Evolutionary conservation across 2,888 invertebrate species (phyloP).

Genomic region (Abrostola tripartita): DNA sequence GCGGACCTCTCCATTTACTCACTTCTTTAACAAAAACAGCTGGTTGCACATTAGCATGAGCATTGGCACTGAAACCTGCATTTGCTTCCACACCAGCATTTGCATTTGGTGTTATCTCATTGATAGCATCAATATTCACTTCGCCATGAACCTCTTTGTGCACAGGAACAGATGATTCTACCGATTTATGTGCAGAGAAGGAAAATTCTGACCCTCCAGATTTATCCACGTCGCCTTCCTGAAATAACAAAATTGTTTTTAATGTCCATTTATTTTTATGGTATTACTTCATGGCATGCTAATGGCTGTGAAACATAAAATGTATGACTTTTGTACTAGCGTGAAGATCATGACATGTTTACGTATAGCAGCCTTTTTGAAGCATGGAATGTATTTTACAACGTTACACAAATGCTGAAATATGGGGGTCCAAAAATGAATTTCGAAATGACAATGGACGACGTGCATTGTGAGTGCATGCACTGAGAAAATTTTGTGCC

Average conservation of each 20-base stretch:
- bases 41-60: constrained; percentile 58
- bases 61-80: constrained; percentile 57
- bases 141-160: constrained; percentile 67
- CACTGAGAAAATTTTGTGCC: constrained; percentile 54
- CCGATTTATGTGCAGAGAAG: constrained; percentile 69
- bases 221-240: constrained; percentile 72
- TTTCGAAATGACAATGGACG: constrained; percentile 39
- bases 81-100: constrained; percentile 49
- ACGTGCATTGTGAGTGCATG: constrained; percentile 62
- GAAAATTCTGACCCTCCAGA: constrained; percentile 70
- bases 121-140: constrained; percentile 67
- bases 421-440: constrained; percentile 49
- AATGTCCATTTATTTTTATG: background rate
- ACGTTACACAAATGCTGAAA: constrained; percentile 42
- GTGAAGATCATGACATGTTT: constrained; percentile 12
- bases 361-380: constrained; percentile 9
- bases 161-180: constrained; percentile 57
- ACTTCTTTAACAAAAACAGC: constrained; percentile 77
- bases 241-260: constrained; percentile 30
- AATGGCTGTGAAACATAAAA: constrained; percentile 13
- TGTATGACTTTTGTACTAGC: background rate
- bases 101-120: constrained; percentile 69
- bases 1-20: constrained; percentile 66
- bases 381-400: constrained; percentile 42
- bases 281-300: constrained; percentile 11